Base-by-base conservation (phyloP, 2,113 vertebrate species). In the Struthio camelus region DNA sequence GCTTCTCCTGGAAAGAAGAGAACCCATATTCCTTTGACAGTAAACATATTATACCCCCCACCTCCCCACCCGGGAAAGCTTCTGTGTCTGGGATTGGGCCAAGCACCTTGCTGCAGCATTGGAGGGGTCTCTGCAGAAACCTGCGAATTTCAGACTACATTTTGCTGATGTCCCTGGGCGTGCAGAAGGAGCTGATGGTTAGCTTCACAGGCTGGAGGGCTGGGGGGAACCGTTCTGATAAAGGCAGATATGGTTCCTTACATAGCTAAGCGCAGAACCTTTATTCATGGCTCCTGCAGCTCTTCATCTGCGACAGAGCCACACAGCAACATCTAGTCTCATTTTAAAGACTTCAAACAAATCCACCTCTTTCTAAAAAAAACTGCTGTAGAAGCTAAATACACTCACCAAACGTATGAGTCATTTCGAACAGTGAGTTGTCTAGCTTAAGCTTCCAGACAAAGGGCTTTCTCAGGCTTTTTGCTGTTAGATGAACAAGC, bases 291-390 rank as follows among this genome's bases (percentile, higher is more conserved):
- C n/a, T 89, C 40, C 34, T 81, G 70, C 73, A 92, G 86, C 34
- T 86, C 1, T 2, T 86, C 59, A 38, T 38, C 42, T 87, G 36
- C 62, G 87, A 38, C 58, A 66, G 70, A 94, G 34, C 53, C 80
- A 61, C 86, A 54, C 36, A 87, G 69, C 62, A 76, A 82, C 23
- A 54, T 36, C 46, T 50, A 44, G 50, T 48, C 42, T 95, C 54
- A 32, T 54, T 89, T 89, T 85, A 87, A 93, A 93, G 11, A 16
- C 70, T 94, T 75, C 44, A 89, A 58, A 92, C 72, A 87, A 64
- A 87, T 77, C 73, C 44, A 87, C 18, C 32, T 11, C 61, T 72
- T 87, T 23, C 13, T 72, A 71, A 78, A 76, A 70, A 48, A 54
- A 2, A 23, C 16, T 42, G 38, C 38, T 90, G 28, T 24, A 73